Conservation (phyloP, 2,113 vertebrate species). For the Malurus melanocephalus region DNA sequence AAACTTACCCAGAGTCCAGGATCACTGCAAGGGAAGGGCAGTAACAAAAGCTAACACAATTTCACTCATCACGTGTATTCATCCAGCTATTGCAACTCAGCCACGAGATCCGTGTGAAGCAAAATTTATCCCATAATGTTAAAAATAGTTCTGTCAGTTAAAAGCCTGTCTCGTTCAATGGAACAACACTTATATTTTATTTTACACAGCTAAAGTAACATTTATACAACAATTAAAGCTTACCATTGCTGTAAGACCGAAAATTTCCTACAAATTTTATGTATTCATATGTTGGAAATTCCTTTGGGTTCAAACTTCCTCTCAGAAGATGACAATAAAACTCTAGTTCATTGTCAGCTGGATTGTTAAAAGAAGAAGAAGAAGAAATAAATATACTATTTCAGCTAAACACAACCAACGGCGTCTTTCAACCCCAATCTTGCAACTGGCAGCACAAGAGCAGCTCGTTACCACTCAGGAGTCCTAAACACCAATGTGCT, state of each 20-base stretch:
- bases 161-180: constrained; percentile 17
- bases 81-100: not conserved
- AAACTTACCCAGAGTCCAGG: not conserved
- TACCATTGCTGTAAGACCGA: constrained; percentile 82
- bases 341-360: constrained; percentile 81
- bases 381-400: constrained; percentile 55
- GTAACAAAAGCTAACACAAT: not conserved
- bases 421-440: constrained; percentile 21
- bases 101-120: not conserved
- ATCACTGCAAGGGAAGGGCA: not conserved
- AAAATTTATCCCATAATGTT: not conserved
- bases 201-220: constrained; percentile 48
- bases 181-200: constrained; percentile 30
- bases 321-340: constrained; percentile 86
- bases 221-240: constrained; percentile 66
- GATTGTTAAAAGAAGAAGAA: constrained; percentile 61
- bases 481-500: not conserved
- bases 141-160: constrained; percentile 18
- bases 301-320: constrained; percentile 83
- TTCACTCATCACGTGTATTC: not conserved
- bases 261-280: constrained; percentile 85
- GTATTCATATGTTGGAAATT: constrained; percentile 85
- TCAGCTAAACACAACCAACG: constrained; percentile 38
- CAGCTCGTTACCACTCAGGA: not conserved
- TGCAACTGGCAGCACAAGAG: not conserved